Evolutionary conservation across 2,113 vertebrate species (phyloP), one percentile per base, ranked within the genome.

Genomic region (Lipophrys pholis): DNA sequence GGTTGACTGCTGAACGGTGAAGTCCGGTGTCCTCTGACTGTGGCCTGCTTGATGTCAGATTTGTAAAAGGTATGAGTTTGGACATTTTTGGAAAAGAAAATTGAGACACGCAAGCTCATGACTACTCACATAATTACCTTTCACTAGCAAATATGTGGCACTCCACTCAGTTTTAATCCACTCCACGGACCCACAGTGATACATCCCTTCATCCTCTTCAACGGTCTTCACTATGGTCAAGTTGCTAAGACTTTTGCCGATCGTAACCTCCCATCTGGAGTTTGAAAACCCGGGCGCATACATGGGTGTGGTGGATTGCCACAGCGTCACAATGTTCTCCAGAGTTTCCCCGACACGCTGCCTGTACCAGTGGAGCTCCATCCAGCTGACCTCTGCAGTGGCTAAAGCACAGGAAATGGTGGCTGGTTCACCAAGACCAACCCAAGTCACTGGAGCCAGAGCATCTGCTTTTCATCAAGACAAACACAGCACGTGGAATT

Each of bases 401-500:
- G n/a, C n/a, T n/a, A 36, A 5, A 55, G 5, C n/a, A 57, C 69
- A 84, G 1, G 14, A 56, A 4, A 80, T 65, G 14, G 39, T 11
- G 0, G 1, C 64, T 30, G 58, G 6, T 69, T 73, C 58, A 48
- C 68, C 50, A 2, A 53, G 54, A 1, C 35, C 30, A 69, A 57
- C 64, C 0, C 39, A 21, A 11, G 21, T 66, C n/a, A 84, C 59
- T 48, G 69, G 59, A 69, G 48, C 14, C 8, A 60, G 35, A 0
- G 45, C 10, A 59, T 63, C 81, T 84, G 21, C 12, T 41, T 6
- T 0, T 6, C 62, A 63, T 45, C 0, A 65, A 58, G 46, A 0
- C 14, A 49, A 39, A 54, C 1, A 9, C n/a, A n/a, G 1, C 15
- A 15, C 52, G 39, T 12, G 3, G 15, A 16, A 8, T 12, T 6